Conservation (phyloP, 2,113 vertebrate genomes). For the Poeciliopsis occidentalis region DNA sequence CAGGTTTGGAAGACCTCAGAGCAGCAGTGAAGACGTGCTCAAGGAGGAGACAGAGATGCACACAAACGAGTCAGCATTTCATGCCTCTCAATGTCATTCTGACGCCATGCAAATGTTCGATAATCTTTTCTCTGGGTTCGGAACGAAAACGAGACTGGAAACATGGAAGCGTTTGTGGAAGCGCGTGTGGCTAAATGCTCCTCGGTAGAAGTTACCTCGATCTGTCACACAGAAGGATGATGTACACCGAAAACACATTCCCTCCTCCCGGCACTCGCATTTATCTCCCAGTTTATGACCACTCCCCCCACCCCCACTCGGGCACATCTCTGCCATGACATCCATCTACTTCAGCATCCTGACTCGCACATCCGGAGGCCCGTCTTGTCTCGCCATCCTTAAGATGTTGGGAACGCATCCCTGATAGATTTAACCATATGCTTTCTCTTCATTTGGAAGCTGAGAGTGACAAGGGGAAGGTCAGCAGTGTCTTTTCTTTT, state of each 20-base stretch:
- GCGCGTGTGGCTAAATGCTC: constrained; percentile 49
- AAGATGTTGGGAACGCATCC: constrained; percentile 47
- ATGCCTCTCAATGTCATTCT: neutral
- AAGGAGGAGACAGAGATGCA: neutral
- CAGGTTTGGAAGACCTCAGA: neutral
- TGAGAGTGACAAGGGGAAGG: neutral
- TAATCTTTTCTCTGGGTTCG: constrained; percentile 19
- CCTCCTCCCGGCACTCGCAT: constrained; percentile 67
- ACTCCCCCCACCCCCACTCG: constrained; percentile 43
- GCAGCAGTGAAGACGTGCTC: too few species aligned
- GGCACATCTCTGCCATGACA: constrained; percentile 59
- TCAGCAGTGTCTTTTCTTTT: neutral
- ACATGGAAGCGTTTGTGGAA: constrained; percentile 18
- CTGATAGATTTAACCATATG: constrained; percentile 45
- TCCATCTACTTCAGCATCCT: constrained; percentile 70
- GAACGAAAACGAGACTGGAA: constrained; percentile 43
- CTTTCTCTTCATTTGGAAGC: constrained; percentile 25
- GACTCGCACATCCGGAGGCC: constrained; percentile 57
- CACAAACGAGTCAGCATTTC: neutral
- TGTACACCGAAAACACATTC: constrained; percentile 73
- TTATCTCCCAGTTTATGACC: constrained; percentile 73
- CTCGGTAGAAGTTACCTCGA: constrained; percentile 47
- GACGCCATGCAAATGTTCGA: constrained; percentile 35
- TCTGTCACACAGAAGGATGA: constrained; percentile 73
- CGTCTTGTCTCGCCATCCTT: constrained; percentile 45